These are phyloP conservation scores for Xiphophorus birchmanni DNA, from an alignment of 2,797 vertebrate species.

Conservation along the genomic window DNA sequence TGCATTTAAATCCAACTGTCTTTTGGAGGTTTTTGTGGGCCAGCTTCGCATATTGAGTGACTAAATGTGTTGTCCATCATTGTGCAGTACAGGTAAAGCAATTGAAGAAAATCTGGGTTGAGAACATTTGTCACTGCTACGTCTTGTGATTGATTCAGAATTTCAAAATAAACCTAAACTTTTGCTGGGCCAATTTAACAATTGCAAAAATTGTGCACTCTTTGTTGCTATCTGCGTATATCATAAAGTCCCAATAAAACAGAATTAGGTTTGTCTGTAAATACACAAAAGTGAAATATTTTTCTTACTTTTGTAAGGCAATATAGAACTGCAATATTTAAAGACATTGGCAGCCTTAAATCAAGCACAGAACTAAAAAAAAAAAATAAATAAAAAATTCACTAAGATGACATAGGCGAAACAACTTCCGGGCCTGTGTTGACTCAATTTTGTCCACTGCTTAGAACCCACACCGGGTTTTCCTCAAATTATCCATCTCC, in stretches of 20 bases:
- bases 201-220: not conserved
- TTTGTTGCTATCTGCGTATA: not conserved
- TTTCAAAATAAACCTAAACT: not conserved
- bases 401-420: not conserved
- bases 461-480: constrained; percentile 21
- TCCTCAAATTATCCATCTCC: constrained; percentile 18
- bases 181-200: not conserved
- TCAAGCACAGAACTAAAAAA: constrained; percentile 64
- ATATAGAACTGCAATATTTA: constrained; percentile 44
- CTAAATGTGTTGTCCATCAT: not conserved
- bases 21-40: not conserved
- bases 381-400: not conserved
- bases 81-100: not conserved
- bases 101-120: not conserved
- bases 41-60: not conserved
- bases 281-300: not conserved
- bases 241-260: not conserved
- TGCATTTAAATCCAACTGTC: not conserved
- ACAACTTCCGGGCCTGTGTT: constrained; percentile 48
- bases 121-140: not conserved
- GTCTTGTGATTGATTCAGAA: not conserved
- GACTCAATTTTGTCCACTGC: constrained; percentile 54
- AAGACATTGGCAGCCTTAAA: constrained; percentile 69
- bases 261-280: not conserved
- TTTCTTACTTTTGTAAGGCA: not conserved